These are phyloP conservation scores for Enteromius trimaculatus DNA, from an alignment of 2,797 vertebrate genomes.

Conservation along the genomic window DNA sequence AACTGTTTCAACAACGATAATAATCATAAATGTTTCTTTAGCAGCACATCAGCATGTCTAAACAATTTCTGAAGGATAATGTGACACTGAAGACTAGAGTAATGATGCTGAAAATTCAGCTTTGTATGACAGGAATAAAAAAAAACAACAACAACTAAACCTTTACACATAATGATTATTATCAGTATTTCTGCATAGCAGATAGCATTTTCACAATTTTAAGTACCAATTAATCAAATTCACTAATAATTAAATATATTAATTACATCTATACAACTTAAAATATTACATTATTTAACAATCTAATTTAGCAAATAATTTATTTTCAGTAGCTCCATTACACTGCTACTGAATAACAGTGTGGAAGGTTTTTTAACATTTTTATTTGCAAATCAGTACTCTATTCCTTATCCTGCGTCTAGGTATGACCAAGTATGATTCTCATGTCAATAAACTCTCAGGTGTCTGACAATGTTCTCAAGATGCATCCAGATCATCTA, in stretches of 20 bases:
- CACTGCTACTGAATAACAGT: neutral
- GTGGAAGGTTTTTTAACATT: neutral
- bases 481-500: neutral
- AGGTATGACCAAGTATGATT: slow-evolving; percentile 38
- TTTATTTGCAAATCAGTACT: neutral
- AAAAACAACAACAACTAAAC: too few relatives aligned
- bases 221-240: too few relatives aligned
- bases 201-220: neutral
- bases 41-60: neutral
- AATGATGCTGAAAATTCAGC: neutral
- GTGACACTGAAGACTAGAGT: too few relatives aligned
- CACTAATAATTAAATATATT: neutral
- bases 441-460: slow-evolving; percentile 33
- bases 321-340: neutral
- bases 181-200: neutral
- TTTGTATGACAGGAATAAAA: neutral
- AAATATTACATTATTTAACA: too few relatives aligned
- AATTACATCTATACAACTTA: too few relatives aligned
- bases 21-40: neutral
- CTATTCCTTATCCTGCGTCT: slow-evolving; percentile 23
- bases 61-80: neutral
- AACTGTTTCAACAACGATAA: neutral
- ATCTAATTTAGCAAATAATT: neutral
- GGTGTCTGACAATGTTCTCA: neutral
- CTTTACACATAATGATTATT: too few relatives aligned